These are phyloP conservation scores for Pyrocoelia pectoralis DNA, from an alignment of 2,888 invertebrate species.

Conservation along the genomic window DNA sequence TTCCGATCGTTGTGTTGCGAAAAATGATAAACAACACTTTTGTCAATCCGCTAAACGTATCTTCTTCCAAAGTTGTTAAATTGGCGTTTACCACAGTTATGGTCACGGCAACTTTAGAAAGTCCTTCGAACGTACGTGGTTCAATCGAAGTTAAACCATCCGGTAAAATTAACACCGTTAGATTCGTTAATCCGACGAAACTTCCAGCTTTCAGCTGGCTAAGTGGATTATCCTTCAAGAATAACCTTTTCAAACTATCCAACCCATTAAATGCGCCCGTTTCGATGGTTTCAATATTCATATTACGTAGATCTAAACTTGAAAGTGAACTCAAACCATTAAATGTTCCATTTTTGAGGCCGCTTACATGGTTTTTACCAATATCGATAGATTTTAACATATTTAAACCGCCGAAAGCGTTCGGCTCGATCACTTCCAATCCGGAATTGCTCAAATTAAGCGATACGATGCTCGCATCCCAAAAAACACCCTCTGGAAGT, in stretches of 20 bases:
- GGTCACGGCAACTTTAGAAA: too few species aligned
- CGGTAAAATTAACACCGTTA: background rate
- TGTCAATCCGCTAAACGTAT: background rate
- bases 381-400: background rate
- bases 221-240: background rate
- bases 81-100: too few species aligned
- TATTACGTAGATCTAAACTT: background rate
- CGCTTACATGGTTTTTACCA: background rate
- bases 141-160: background rate
- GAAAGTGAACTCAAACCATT: background rate
- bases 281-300: background rate
- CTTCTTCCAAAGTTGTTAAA: background rate
- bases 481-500: background rate
- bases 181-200: background rate
- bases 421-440: background rate
- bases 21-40: background rate
- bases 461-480: background rate
- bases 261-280: background rate
- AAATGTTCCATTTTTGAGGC: background rate
- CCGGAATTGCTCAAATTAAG: constrained; percentile 11
- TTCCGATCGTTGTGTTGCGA: background rate
- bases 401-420: background rate
- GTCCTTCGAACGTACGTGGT: background rate
- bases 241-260: background rate
- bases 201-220: background rate